Conservation (phyloP, 2,888 invertebrate genomes). For the Synergus umbraculus region DNA sequence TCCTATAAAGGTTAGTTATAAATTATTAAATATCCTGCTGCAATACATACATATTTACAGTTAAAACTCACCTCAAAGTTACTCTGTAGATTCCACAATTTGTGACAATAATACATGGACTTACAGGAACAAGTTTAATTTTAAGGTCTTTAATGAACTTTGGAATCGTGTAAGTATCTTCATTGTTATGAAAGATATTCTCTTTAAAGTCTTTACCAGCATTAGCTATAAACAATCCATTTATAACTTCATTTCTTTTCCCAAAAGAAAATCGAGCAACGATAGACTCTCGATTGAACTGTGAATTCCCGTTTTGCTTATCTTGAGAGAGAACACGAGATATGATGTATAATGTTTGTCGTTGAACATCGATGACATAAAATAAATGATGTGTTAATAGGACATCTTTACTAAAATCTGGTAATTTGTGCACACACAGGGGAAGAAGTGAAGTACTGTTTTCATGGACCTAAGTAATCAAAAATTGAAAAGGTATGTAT, state of each 20-base stretch:
- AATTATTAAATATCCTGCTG: not conserved
- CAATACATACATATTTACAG: slow-evolving; percentile 2
- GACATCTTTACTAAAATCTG: slow-evolving; percentile 81
- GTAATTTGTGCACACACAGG: slow-evolving; percentile 84
- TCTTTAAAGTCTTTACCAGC: slow-evolving; percentile 73
- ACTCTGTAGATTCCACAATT: slow-evolving; percentile 81
- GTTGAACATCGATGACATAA: slow-evolving; percentile 80
- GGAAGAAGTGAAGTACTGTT: slow-evolving; percentile 84
- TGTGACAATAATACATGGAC: slow-evolving; percentile 82
- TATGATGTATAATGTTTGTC: slow-evolving; percentile 78
- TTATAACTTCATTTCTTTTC: slow-evolving; percentile 78
- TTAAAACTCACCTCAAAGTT: slow-evolving; percentile 78
- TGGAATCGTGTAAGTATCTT: slow-evolving; percentile 74
- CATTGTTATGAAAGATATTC: slow-evolving; percentile 64
- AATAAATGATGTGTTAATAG: slow-evolving; percentile 85
- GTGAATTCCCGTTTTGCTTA: slow-evolving; percentile 78
- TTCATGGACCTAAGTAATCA: slow-evolving; percentile 81
- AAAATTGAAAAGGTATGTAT: not conserved
- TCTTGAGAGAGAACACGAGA: slow-evolving; percentile 81
- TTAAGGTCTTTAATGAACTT: slow-evolving; percentile 77
- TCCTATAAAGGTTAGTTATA: slow-evolving; percentile 61
- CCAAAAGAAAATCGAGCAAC: slow-evolving; percentile 80
- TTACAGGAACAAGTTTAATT: slow-evolving; percentile 78
- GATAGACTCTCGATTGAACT: slow-evolving; percentile 80
- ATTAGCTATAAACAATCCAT: slow-evolving; percentile 78